Evolutionary conservation across 2,113 vertebrate species (phyloP), one percentile per base, ranked within the genome.

Genomic region (Macaca nemestrina): DNA sequence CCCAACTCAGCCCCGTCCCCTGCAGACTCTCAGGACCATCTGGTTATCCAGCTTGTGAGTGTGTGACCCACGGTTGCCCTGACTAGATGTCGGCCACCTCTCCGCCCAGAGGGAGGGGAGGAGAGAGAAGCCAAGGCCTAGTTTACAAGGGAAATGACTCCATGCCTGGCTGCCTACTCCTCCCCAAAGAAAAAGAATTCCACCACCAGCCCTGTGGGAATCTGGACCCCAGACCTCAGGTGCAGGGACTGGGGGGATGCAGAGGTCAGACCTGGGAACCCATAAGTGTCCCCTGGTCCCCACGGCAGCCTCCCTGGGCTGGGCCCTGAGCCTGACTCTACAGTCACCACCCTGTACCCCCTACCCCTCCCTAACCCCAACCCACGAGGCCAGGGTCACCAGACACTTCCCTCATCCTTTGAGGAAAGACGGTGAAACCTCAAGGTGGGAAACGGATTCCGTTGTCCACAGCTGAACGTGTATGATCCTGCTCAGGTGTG

Each of bases 221-320:
- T 50, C 35, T 5, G 3, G 43, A 20, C 38, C 45, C 22, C 0
- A 13, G 70, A 17, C 57, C 4, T 30, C 8, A 2, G 57, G 32
- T 4, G 2, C 48, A 5, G 52, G 13, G 55, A 0, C 16, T 1
- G 3, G 64, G 2, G 0, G 6, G 20, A 20, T 3, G 1, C 18
- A 35, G 59, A 67, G 4, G 32, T 48, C 90, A 78, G 17, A 45
- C 5, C 35, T 27, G 27, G 38, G 55, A 38, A 25, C 72, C 72
- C 0, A 0, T 1, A 3, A 25, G 7, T 35, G 22, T 67, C 35
- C 18, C 23, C 55, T 9, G 18, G 17, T 2, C 16, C 38, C 32
- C 27, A 1, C 6, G 72, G 32, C 14, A 20, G 43, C 85, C 17
- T 3, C 16, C 50, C 2, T 35, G 55, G 35, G 67, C 70, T 57